A percentile compares a stretch with the other conserved stretches of the same genome.
phyloP scores from a whole-genome alignment of 2,113 vertebrate genomes.

The Coracopsis vasa region DNA sequence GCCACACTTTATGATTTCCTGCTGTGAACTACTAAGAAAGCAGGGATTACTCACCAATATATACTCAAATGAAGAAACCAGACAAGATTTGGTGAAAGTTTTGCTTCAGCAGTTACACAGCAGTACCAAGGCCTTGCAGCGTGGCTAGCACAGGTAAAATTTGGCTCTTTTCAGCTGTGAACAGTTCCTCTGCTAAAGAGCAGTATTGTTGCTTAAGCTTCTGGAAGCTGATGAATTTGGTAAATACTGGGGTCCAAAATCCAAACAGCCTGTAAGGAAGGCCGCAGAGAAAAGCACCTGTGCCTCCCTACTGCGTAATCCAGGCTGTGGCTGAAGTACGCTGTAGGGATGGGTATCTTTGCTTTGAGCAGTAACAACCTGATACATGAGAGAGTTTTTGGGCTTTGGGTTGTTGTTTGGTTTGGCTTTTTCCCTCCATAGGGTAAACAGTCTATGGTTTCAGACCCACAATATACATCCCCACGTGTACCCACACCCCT shows the following conservation, averaged over 20 bases:
- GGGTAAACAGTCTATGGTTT: not conserved
- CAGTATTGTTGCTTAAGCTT: not conserved
- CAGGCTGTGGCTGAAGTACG: not conserved
- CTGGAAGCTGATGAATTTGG: not conserved
- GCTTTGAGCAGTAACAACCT: not conserved
- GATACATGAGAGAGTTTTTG: rapidly evolving
- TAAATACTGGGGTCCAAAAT: not conserved
- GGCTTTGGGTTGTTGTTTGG: not conserved
- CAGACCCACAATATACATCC: not conserved
- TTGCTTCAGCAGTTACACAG: not conserved
- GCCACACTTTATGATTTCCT: not conserved
- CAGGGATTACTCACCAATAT: not conserved
- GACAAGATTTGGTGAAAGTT: not conserved
- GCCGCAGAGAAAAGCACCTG: not conserved
- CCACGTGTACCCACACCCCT: too few relatives aligned
- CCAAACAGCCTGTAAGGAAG: too few relatives aligned
- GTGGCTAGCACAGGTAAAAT: not conserved
- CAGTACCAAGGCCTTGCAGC: not conserved
- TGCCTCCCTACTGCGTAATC: not conserved
- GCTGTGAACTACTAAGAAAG: not conserved
- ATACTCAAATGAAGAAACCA: not conserved
- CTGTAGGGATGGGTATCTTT: not conserved
- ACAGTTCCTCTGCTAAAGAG: not conserved
- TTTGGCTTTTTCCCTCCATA: rapidly evolving
- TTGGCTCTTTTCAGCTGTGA: not conserved